Evolutionary conservation across 2,113 vertebrate species (phyloP).

Genomic region (Nesoenas mayeri): DNA sequence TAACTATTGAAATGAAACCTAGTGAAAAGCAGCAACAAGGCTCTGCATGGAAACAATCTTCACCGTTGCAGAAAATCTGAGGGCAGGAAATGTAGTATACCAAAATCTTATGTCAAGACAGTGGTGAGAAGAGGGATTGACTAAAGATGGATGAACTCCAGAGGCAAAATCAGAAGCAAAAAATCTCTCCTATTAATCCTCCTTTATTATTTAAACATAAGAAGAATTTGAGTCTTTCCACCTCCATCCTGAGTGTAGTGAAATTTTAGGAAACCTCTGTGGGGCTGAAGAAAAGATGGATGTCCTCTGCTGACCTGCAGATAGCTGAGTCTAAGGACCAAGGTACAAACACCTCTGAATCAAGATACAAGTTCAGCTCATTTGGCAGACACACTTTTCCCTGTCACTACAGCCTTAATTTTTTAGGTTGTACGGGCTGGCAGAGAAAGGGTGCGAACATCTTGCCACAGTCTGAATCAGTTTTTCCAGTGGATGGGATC

Average conservation of each 20-base stretch:
- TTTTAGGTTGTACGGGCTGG: not conserved
- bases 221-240: not conserved
- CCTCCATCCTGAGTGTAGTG: not conserved
- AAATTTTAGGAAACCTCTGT: not conserved
- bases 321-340: not conserved
- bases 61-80: not conserved
- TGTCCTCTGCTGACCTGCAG: not conserved
- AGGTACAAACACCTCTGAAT: not conserved
- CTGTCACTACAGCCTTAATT: not conserved
- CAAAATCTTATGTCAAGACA: not conserved
- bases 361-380: not conserved
- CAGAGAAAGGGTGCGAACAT: not conserved
- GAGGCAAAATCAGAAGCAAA: not conserved
- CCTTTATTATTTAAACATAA: not conserved
- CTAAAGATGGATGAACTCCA: not conserved
- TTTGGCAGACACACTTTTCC: not conserved
- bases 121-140: not conserved
- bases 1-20: not conserved
- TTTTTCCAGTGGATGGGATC: conserved; percentile 26
- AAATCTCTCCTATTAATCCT: not conserved
- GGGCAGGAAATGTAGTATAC: not conserved
- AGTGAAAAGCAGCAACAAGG: not conserved
- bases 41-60: not conserved
- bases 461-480: not conserved
- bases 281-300: not conserved